These are phyloP conservation scores for Leptatherina wallacei DNA, from an alignment of 2,797 vertebrate genomes.

Conservation along the genomic window DNA sequence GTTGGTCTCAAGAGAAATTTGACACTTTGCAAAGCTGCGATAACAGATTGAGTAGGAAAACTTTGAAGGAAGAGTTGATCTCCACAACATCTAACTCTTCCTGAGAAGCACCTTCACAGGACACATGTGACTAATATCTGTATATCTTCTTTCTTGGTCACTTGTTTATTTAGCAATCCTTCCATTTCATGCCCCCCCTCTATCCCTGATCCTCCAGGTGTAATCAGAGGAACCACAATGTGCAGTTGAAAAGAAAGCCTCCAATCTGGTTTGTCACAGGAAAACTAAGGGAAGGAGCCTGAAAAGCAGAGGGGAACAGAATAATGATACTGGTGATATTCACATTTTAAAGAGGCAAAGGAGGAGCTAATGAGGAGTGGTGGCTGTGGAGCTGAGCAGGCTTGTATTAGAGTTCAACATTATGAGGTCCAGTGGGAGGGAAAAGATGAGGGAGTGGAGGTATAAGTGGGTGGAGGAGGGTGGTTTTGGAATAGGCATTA, in stretches of 20 bases:
- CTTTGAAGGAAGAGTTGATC: slow-evolving; percentile 28
- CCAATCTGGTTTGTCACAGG: slow-evolving; percentile 40
- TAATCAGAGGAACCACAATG: slow-evolving; percentile 66
- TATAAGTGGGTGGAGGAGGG: slow-evolving; percentile 44
- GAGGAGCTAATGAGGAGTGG: slow-evolving; percentile 61
- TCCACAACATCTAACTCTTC: slow-evolving; percentile 30
- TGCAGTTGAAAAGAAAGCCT: slow-evolving; percentile 46
- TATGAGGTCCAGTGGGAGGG: slow-evolving; percentile 44
- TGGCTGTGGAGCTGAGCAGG: slow-evolving; percentile 41
- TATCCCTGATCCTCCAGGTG: slow-evolving; percentile 29
- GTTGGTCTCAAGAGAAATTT: slow-evolving; percentile 48
- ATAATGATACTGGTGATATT: slow-evolving; percentile 57
- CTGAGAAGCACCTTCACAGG: slow-evolving; percentile 34
- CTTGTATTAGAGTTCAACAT: slow-evolving; percentile 58
- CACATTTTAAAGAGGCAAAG: slow-evolving; percentile 49
- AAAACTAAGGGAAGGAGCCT: slow-evolving; percentile 46
- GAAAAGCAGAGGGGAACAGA: slow-evolving; percentile 50
- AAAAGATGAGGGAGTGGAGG: slow-evolving; percentile 27
- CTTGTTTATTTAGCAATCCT: slow-evolving; percentile 35
- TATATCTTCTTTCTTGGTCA: slow-evolving; percentile 40
- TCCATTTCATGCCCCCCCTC: slow-evolving; percentile 29
- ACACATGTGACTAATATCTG: slow-evolving; percentile 19
- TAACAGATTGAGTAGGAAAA: slow-evolving; percentile 39
- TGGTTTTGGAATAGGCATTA: slow-evolving; percentile 30
- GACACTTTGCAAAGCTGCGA: slow-evolving; percentile 40